phyloP scores from a whole-genome alignment of 2,888 invertebrate genomes.

The Dinocampus coccinellae region DNA sequence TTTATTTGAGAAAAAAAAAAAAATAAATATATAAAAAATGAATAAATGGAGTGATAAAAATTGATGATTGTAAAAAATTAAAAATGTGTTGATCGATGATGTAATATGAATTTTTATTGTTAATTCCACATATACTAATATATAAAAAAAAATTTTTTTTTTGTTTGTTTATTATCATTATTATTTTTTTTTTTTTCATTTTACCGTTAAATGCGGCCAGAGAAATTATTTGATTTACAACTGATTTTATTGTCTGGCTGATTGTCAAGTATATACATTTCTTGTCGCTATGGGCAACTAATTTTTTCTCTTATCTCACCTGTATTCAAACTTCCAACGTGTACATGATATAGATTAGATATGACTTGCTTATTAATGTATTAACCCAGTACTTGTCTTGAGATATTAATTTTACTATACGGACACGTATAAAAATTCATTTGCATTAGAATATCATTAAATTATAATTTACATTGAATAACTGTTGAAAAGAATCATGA shows the following conservation, averaged over 20 bases:
- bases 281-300: neutral
- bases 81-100: neutral
- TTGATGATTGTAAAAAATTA: neutral
- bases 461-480: neutral
- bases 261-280: neutral
- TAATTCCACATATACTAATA: no score
- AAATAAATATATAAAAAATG: no score
- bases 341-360: constrained; percentile 1
- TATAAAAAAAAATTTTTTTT: neutral
- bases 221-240: neutral
- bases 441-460: neutral
- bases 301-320: neutral
- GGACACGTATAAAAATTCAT: neutral
- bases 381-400: neutral
- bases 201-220: neutral
- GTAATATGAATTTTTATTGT: neutral
- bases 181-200: neutral
- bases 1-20: neutral
- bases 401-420: neutral
- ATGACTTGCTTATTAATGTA: neutral
- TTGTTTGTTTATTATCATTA: no score
- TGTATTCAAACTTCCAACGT: neutral
- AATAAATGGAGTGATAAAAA: neutral
- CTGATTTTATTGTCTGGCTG: neutral
- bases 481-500: neutral